Conservation (phyloP, 2,797 vertebrate genomes). For the Hirundo rustica region DNA sequence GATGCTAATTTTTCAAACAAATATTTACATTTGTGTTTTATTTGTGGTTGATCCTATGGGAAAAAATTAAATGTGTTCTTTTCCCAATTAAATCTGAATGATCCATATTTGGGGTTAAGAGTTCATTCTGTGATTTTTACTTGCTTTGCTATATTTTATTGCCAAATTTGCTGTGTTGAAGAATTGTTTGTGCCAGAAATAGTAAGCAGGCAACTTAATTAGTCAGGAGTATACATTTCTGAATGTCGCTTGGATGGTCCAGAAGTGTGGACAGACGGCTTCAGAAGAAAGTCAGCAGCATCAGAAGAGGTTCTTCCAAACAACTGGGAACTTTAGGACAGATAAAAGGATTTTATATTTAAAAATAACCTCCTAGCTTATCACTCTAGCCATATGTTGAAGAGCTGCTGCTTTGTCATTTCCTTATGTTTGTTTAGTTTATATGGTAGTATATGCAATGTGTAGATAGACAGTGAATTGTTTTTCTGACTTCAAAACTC, state of each 20-base stretch:
- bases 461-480: slow-evolving; percentile 38
- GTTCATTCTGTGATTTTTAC: slow-evolving; percentile 13
- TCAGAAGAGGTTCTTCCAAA: slow-evolving; percentile 23
- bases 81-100: slow-evolving; percentile 33
- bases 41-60: not conserved
- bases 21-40: slow-evolving; percentile 26
- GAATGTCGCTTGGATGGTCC: slow-evolving; percentile 2
- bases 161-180: slow-evolving; percentile 34
- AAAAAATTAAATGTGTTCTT: slow-evolving; percentile 13
- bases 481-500: slow-evolving; percentile 51
- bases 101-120: slow-evolving; percentile 15
- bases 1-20: not conserved
- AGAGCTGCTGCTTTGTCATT: slow-evolving; percentile 59
- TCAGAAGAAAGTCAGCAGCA: slow-evolving; percentile 18
- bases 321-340: not conserved
- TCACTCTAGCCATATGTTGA: slow-evolving; percentile 42
- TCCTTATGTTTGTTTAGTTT: slow-evolving; percentile 63
- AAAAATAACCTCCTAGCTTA: slow-evolving; percentile 61
- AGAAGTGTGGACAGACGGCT: slow-evolving; percentile 14
- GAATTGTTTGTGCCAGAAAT: slow-evolving; percentile 7
- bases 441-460: not conserved
- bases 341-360: slow-evolving; percentile 17
- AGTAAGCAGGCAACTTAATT: slow-evolving; percentile 35
- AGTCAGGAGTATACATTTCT: slow-evolving; percentile 34
- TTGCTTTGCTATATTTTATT: slow-evolving; percentile 28